Evolutionary conservation across 2,888 invertebrate genomes (phyloP), one percentile per base, ranked within the genome.

Genomic region (Platynereis dumerilii): DNA sequence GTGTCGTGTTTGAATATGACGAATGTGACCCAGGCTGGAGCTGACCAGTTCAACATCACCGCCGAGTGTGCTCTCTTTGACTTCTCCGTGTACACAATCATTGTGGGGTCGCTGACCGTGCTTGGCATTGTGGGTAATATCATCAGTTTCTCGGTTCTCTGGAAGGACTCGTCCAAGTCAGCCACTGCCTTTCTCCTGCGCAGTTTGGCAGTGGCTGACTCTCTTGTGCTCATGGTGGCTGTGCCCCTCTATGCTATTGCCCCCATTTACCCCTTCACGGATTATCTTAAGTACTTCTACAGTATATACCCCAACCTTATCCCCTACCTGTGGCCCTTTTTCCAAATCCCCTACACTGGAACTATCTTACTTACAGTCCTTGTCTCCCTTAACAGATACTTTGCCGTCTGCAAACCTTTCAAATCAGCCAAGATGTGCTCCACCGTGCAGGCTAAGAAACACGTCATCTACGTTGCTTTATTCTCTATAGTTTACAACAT

Each of bases 401-500:
- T 75, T 45, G 74, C 72, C 20, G 74, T 75, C 12, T 74, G 67
- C 56, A 64, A 69, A 48, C 73, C 74, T 3, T 72, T 69, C 59
- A 66, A 63, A 20, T 65, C 69, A 12, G 58, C 58, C 12, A 48
- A 61, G 29, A 56, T 55, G 22, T 64, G 70, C 53, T 64, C 67
- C 55, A 44, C 55, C 22, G 39, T 27, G 22, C 56, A 67, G 2
- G 64, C 69, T 24, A 60, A 59, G 26, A 57, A 48, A n/a, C 68
- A 70, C 24, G 71, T 74, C 29, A n/a, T 65, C 20, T 64, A 44
- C 53, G 59, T 74, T 1, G 65, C 64, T 24, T n/a, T 70, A 17
- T 72, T 74, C 58, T 48, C 74, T 28, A 59, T 74, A 2, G 34
- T 72, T 53, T 74, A 75, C 66, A 74, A 74, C 69, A 74, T 74